Conservation (phyloP, 2,888 invertebrate genomes). For the Nemapogon koenigi region DNA sequence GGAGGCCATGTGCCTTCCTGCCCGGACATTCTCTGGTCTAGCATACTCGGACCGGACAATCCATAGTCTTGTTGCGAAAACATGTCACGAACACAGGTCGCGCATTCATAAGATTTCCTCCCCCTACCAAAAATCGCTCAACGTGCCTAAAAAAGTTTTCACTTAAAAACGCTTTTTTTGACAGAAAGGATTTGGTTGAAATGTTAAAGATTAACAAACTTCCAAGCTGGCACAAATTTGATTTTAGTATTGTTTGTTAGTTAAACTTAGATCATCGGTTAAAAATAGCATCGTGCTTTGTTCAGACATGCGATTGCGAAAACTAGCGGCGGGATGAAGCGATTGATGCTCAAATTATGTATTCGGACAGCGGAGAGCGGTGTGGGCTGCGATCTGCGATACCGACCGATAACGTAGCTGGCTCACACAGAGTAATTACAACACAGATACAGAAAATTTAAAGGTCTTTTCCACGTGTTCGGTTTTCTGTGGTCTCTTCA, state of each 20-base stretch:
- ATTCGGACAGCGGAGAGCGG: conserved; percentile 1
- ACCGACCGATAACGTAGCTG: too few relatives aligned
- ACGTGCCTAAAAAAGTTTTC: neutral
- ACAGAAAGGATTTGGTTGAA: neutral
- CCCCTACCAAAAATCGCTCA: neutral
- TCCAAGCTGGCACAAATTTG: neutral
- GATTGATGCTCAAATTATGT: conserved; percentile 3
- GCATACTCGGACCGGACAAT: too few relatives aligned
- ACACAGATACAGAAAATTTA: too few relatives aligned
- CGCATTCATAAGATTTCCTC: neutral
- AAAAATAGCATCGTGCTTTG: neutral
- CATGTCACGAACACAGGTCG: neutral
- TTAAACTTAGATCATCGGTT: neutral
- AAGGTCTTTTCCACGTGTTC: too few relatives aligned
- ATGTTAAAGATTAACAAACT: neutral
- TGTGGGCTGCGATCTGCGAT: too few relatives aligned
- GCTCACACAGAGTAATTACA: too few relatives aligned
- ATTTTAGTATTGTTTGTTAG: neutral
- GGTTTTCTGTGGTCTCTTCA: too few relatives aligned
- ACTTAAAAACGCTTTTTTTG: neutral
- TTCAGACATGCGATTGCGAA: neutral
- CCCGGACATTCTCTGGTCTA: too few relatives aligned
- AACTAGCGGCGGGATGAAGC: conserved; percentile 1
- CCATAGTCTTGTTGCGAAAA: too few relatives aligned
- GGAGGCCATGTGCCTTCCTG: too few relatives aligned